Conservation (phyloP, 2,888 invertebrate genomes). For the Leptinotarsa tumamoca region DNA sequence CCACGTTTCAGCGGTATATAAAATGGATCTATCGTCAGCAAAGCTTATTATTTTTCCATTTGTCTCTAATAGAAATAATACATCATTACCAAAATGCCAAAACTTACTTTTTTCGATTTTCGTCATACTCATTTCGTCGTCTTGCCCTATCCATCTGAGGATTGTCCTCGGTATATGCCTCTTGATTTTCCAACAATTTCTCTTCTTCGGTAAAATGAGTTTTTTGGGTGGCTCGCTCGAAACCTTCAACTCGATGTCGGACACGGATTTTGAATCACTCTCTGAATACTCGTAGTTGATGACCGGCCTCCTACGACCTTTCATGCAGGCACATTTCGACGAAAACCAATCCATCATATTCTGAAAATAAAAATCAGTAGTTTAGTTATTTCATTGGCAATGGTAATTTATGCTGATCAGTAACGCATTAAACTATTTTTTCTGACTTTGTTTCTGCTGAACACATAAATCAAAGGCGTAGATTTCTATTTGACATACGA, state of each 20-base stretch:
- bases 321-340: slow-evolving; percentile 51
- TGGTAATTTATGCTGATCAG: no score
- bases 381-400: neutral
- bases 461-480: no score
- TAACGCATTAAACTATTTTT: no score
- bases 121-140: slow-evolving; percentile 80
- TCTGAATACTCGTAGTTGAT: slow-evolving; percentile 66
- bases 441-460: no score
- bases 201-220: slow-evolving; percentile 64
- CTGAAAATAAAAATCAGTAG: slow-evolving; percentile 7
- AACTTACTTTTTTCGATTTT: slow-evolving; percentile 82
- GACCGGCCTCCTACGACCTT: slow-evolving; percentile 53
- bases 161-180: slow-evolving; percentile 72
- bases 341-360: slow-evolving; percentile 46
- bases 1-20: no score
- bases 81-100: no score
- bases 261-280: slow-evolving; percentile 62
- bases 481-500: no score
- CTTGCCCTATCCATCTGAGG: slow-evolving; percentile 76
- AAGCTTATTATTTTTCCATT: no score
- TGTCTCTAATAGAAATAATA: no score
- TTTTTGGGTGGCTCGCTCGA: slow-evolving; percentile 65
- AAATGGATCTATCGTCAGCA: no score
- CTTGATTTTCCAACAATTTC: slow-evolving; percentile 49
- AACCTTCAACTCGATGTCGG: slow-evolving; percentile 67